Conservation (phyloP, 92 coral and sea anemone species). For the Actinostola sp. region DNA sequence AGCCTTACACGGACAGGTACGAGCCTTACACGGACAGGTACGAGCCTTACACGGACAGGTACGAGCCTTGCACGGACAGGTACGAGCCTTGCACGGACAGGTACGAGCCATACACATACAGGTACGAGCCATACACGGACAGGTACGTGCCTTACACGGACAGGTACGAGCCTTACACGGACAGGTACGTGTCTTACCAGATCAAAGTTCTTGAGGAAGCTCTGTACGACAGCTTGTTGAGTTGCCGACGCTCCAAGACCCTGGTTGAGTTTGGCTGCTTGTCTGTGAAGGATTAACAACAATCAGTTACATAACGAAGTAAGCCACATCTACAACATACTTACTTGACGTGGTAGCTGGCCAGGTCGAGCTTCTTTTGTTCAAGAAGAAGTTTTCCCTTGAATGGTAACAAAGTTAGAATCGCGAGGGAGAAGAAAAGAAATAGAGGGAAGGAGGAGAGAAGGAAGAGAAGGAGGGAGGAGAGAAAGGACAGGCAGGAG, state of each 20-base stretch:
- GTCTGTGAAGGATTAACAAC: slow-evolving; percentile 44
- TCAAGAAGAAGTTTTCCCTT: slow-evolving; percentile 91
- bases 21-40: too few relatives aligned
- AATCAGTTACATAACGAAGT: background rate
- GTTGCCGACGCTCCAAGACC: slow-evolving; percentile 98
- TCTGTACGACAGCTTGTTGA: slow-evolving; percentile 96
- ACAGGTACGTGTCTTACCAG: too few relatives aligned
- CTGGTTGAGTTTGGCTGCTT: slow-evolving; percentile 94
- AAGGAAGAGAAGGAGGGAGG: too few relatives aligned
- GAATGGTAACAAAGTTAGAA: background rate
- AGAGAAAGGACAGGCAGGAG: too few relatives aligned
- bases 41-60: too few relatives aligned
- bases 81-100: too few relatives aligned
- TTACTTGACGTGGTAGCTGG: slow-evolving; percentile 95
- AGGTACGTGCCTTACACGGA: too few relatives aligned
- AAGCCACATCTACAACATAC: background rate
- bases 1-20: too few relatives aligned
- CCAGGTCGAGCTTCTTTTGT: slow-evolving; percentile 91
- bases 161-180: too few relatives aligned
- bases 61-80: too few relatives aligned
- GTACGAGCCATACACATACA: too few relatives aligned
- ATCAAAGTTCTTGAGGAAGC: slow-evolving; percentile 85
- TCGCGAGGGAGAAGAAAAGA: background rate
- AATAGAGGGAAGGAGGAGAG: background rate
- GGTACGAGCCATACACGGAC: too few relatives aligned